These are phyloP conservation scores for Matsumurasca onukii DNA, from an alignment of 1,140 invertebrate species.

Conservation along the genomic window DNA sequence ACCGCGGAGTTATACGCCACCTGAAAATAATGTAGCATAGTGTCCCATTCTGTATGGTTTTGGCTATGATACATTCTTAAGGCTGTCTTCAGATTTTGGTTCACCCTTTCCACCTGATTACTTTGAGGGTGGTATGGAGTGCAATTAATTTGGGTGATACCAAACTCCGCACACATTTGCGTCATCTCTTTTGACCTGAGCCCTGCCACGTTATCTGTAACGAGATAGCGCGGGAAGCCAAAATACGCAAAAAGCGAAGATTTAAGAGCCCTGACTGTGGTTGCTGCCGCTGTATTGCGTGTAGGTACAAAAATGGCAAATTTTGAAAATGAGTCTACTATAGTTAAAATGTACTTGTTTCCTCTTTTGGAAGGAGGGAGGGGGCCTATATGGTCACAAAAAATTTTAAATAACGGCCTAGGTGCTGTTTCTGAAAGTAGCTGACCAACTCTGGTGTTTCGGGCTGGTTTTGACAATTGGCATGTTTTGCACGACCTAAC, in stretches of 20 bases:
- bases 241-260: background rate
- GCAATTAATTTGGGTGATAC: background rate
- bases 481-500: background rate
- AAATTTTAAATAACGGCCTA: background rate
- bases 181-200: background rate
- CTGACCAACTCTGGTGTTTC: background rate
- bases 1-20: background rate
- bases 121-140: background rate
- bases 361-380: background rate
- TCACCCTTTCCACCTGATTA: background rate
- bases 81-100: background rate
- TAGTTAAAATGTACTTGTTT: constrained; percentile 4
- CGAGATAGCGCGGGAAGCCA: constrained; percentile 1
- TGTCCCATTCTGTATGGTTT: background rate
- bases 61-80: background rate
- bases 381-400: background rate
- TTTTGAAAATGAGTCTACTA: constrained; percentile 16
- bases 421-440: background rate
- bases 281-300: background rate
- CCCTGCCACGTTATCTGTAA: background rate
- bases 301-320: background rate
- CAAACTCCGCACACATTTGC: background rate
- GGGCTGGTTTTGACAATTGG: background rate
- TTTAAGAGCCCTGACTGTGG: background rate
- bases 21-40: background rate